Evolutionary conservation across 2,113 vertebrate species (phyloP).

Genomic region (Amblyopsis rosae): DNA sequence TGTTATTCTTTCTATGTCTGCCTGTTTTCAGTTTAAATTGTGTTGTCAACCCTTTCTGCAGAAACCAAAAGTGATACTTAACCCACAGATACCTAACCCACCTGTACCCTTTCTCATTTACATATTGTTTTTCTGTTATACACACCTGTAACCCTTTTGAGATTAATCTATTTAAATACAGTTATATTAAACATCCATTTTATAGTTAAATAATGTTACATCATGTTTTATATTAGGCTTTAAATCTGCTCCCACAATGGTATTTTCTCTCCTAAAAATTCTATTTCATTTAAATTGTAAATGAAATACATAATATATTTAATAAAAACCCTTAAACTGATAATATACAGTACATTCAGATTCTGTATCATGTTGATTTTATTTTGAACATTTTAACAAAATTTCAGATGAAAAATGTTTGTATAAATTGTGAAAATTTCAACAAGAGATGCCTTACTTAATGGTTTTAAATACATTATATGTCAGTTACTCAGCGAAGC

Average conservation of each 20-base stretch:
- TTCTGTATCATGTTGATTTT: background rate
- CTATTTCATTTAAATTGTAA: too few species aligned
- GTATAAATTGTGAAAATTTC: background rate
- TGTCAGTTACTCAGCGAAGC: too few species aligned
- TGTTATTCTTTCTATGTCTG: background rate
- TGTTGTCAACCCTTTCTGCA: background rate
- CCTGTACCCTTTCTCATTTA: constrained; percentile 6
- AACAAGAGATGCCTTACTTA: background rate
- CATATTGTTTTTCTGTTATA: constrained; percentile 7
- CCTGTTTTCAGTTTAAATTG: background rate
- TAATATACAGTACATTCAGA: too few species aligned
- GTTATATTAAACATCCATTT: too few species aligned
- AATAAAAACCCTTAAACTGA: too few species aligned
- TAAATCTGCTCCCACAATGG: too few species aligned
- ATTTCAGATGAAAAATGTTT: too few species aligned
- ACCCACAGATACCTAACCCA: background rate
- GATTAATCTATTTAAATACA: background rate
- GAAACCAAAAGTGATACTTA: background rate
- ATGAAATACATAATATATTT: too few species aligned
- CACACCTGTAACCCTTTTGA: background rate
- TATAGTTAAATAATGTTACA: too few species aligned
- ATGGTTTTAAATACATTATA: background rate
- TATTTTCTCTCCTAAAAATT: too few species aligned
- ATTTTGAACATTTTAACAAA: background rate
- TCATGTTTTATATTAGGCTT: too few species aligned